Evolutionary conservation across 2,113 vertebrate genomes (phyloP), one percentile per base, ranked within the genome.

Genomic region (Salvator merianae): DNA sequence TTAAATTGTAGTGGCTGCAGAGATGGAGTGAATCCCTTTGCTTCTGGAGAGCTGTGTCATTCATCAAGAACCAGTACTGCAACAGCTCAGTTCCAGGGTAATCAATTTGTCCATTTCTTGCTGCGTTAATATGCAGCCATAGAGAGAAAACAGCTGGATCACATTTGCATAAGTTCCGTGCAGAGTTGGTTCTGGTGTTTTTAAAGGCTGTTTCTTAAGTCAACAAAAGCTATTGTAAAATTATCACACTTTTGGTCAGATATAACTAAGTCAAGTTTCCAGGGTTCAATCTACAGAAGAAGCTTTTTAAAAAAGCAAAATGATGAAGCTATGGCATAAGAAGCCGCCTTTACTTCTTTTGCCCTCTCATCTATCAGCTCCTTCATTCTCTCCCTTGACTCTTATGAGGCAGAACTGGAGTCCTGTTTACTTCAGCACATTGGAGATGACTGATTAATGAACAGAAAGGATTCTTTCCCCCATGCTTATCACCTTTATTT

Each of bases 171-270:
- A 73, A 55, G 38, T 82, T 24, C 6, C 0, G 0, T 59, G 26
- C 0, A 0, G 26, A n/a, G 28, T 55, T 38, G 7, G n/a, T n/a
- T 36, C 40, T 43, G 50, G 12, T 0, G 0, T 32, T 2, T 12
- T 22, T 38, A 1, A 86, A 53, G 3, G 18, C 9, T 53, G 77
- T 4, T 47, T 5, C 9, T 47, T 36, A 62, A 68, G 53, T n/a
- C 53, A 75, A 32, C 36, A 68, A 16, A 40, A 63, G 13, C 13
- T 38, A 77, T 28, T 74, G 55, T 38, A 36, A 77, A 62, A 77
- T 77, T 59, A 59, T 62, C 53, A 62, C 26, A 14, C 18, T 36
- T 81, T 71, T 81, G 43, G 12, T 28, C 38, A 32, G 38, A 16
- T 13, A 34, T 43, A 28, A 59, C 8, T 62, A 30, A 81, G 16